A percentile compares a stretch with the other conserved stretches of the same genome.
These are phyloP conservation scores for Crocodylus rhombifer DNA, from an alignment of 2,797 vertebrate species.

Conservation along the genomic window DNA sequence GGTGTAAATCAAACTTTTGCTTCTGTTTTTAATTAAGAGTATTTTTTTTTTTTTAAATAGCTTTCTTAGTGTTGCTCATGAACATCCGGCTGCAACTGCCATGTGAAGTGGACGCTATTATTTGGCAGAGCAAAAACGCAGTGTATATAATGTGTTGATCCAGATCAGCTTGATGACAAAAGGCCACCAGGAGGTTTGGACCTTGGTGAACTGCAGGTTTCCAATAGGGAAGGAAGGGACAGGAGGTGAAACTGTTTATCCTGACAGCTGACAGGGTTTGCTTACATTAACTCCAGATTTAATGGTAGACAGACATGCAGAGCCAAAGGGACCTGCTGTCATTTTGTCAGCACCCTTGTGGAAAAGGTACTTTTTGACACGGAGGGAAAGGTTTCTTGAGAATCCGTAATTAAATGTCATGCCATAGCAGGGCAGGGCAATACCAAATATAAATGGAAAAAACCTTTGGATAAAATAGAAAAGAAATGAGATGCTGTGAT, in stretches of 20 bases:
- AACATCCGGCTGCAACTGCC: neutral
- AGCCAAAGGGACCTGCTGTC: slow-evolving; percentile 52
- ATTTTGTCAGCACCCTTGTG: slow-evolving; percentile 37
- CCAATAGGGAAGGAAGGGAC: slow-evolving; percentile 9
- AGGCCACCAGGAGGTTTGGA: neutral
- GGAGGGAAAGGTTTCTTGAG: slow-evolving; percentile 60
- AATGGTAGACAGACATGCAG: slow-evolving; percentile 52
- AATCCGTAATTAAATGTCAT: slow-evolving; percentile 77
- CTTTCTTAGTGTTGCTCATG: neutral
- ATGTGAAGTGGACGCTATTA: neutral
- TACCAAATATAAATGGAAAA: neutral
- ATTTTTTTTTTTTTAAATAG: neutral
- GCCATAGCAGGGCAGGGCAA: slow-evolving; percentile 20
- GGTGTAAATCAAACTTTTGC: neutral
- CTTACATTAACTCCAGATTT: slow-evolving; percentile 67
- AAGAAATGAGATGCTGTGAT: slow-evolving; percentile 16
- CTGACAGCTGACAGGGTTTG: slow-evolving; percentile 45
- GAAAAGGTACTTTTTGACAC: slow-evolving; percentile 53
- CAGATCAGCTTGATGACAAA: neutral
- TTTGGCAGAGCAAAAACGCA: neutral
- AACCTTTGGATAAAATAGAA: slow-evolving; percentile 2
- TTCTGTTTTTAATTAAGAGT: neutral
- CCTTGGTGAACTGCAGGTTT: neutral
- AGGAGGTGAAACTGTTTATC: slow-evolving; percentile 31
- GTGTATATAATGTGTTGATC: neutral